phyloP scores from a whole-genome alignment of 2,888 invertebrate genomes.

The Pseudococcus viburni region DNA sequence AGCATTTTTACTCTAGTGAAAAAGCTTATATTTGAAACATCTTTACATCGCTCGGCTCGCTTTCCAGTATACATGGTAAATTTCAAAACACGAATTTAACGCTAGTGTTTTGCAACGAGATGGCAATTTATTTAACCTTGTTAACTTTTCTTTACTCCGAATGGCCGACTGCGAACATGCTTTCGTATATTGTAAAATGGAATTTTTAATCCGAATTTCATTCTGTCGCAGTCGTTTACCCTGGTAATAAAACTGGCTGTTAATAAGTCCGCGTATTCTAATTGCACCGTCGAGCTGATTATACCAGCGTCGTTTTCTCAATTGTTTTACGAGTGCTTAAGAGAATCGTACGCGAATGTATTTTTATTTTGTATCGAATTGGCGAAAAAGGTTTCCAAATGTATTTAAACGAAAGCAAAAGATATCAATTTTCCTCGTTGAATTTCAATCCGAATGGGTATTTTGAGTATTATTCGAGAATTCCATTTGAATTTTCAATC shows the following conservation, averaged over 20 bases:
- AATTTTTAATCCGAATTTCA: conserved; percentile 14
- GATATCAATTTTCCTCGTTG: too few species aligned
- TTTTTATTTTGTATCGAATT: too few species aligned
- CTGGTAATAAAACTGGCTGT: background rate
- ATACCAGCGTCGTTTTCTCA: too few species aligned
- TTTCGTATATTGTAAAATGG: conserved; percentile 33
- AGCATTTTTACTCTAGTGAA: conserved; percentile 20
- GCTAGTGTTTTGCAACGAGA: conserved; percentile 22
- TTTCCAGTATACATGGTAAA: conserved; percentile 20
- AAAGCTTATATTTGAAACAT: conserved; percentile 33
- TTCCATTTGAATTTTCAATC: too few species aligned
- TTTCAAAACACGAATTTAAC: conserved; percentile 49
- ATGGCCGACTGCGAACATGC: background rate
- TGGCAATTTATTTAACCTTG: conserved; percentile 51
- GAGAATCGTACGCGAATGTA: too few species aligned
- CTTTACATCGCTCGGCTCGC: background rate
- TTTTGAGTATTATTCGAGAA: too few species aligned
- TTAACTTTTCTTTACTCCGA: conserved; percentile 42
- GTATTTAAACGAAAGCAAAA: too few species aligned
- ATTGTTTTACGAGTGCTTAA: too few species aligned
- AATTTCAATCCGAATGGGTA: too few species aligned
- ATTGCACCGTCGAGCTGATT: too few species aligned
- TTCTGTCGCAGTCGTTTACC: background rate
- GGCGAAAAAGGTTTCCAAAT: too few species aligned
- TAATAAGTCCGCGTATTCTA: background rate